Evolutionary conservation across 2,797 vertebrate genomes (phyloP).

Genomic region (Spinibarbus caldwelli): DNA sequence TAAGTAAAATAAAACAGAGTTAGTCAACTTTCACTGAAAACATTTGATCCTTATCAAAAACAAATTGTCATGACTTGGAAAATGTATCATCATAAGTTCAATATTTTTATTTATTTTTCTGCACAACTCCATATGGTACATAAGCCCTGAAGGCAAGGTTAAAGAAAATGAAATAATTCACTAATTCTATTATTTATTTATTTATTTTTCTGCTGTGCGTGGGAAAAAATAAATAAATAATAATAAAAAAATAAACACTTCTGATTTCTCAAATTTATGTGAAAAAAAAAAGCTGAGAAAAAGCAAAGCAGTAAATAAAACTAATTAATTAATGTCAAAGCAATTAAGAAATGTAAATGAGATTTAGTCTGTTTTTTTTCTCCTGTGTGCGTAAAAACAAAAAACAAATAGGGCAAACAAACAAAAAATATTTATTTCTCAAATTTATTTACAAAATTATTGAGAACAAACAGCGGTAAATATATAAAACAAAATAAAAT

Average conservation of each 20-base stretch:
- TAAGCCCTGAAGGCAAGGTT: background rate
- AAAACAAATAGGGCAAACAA: too few relatives aligned
- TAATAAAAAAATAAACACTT: too few relatives aligned
- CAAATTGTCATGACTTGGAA: background rate
- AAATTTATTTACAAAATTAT: background rate
- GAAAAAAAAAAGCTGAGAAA: too few relatives aligned
- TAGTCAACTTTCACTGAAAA: background rate
- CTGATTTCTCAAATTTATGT: too few relatives aligned
- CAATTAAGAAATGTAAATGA: too few relatives aligned
- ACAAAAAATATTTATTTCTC: background rate
- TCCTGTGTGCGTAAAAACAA: background rate
- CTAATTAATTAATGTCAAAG: too few relatives aligned
- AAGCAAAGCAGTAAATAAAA: too few relatives aligned
- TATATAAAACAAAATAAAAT: background rate
- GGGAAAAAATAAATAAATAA: too few relatives aligned
- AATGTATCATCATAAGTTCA: background rate
- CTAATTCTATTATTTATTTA: background rate
- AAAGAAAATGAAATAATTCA: background rate
- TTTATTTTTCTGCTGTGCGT: background rate
- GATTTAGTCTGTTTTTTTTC: too few relatives aligned
- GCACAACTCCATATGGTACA: background rate
- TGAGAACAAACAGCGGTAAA: background rate
- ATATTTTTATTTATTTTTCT: too few relatives aligned
- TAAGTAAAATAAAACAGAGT: background rate
- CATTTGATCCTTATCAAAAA: background rate